Conservation (phyloP, 2,888 invertebrate genomes). For the Ectemnius continuus region DNA sequence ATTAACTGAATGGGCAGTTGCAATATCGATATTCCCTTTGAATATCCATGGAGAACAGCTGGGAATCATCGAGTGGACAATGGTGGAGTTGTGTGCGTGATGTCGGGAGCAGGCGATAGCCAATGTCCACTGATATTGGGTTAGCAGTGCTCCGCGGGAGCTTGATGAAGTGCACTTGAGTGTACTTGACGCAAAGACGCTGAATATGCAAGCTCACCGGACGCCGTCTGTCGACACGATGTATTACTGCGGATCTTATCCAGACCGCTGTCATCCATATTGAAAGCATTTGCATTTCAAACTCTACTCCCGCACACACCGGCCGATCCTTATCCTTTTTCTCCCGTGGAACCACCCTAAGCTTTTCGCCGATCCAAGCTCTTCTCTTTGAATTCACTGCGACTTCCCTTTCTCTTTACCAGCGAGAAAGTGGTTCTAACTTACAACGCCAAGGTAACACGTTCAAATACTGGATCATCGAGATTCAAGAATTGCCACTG, state of each 20-base stretch:
- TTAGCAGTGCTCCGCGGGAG: constrained; percentile 44
- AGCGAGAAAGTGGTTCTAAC: too few relatives aligned
- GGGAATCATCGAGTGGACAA: constrained; percentile 37
- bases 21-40: neutral
- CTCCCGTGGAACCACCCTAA: neutral
- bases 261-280: constrained; percentile 69
- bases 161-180: constrained; percentile 71
- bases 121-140: constrained; percentile 40
- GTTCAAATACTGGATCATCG: too few relatives aligned
- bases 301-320: constrained; percentile 37
- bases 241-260: constrained; percentile 76
- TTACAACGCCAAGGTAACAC: too few relatives aligned
- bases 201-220: constrained; percentile 76
- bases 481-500: too few relatives aligned
- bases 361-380: too few relatives aligned
- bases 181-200: constrained; percentile 70
- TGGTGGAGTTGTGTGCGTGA: constrained; percentile 42
- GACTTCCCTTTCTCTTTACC: neutral
- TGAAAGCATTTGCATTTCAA: constrained; percentile 70
- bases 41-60: constrained; percentile 11
- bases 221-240: constrained; percentile 74
- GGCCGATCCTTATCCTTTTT: neutral
- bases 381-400: constrained; percentile 1
- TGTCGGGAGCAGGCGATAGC: constrained; percentile 38
- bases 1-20: neutral